Evolutionary conservation across 2,888 invertebrate species (phyloP).

Genomic region (Cataglyphis cursor): DNA sequence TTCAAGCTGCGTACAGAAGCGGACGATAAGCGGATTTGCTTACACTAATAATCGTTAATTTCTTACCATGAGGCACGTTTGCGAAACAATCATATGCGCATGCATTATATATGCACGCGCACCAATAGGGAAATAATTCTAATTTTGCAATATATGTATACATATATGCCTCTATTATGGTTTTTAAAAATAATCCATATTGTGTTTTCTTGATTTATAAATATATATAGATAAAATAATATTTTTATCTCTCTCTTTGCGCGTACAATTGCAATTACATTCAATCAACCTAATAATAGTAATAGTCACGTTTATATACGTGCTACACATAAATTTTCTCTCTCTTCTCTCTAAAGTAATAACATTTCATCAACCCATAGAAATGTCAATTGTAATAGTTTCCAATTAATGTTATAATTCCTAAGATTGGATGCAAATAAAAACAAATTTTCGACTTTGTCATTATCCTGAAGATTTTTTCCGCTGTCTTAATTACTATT

Average conservation of each 20-base stretch:
- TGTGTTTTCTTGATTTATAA: background rate
- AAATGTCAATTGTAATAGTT: background rate
- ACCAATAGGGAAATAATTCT: background rate
- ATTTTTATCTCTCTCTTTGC: background rate
- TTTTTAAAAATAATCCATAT: background rate
- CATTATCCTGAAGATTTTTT: background rate
- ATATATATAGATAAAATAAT: background rate
- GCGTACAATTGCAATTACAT: background rate
- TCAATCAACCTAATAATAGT: background rate
- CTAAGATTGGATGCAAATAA: background rate
- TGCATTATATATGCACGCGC: too few relatives aligned
- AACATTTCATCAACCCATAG: background rate
- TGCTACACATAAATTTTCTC: background rate
- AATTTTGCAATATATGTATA: background rate
- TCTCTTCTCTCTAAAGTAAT: background rate
- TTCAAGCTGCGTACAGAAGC: slow-evolving; percentile 59
- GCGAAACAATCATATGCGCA: background rate
- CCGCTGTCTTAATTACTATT: background rate
- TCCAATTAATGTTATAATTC: background rate
- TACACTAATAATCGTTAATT: slow-evolving; percentile 15
- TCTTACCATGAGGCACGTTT: background rate
- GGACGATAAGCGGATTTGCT: slow-evolving; percentile 38
- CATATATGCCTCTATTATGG: background rate
- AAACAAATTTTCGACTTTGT: background rate
- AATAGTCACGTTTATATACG: background rate